phyloP scores from a whole-genome alignment of 2,797 vertebrate species.

The Coregonus ussuriensis region DNA sequence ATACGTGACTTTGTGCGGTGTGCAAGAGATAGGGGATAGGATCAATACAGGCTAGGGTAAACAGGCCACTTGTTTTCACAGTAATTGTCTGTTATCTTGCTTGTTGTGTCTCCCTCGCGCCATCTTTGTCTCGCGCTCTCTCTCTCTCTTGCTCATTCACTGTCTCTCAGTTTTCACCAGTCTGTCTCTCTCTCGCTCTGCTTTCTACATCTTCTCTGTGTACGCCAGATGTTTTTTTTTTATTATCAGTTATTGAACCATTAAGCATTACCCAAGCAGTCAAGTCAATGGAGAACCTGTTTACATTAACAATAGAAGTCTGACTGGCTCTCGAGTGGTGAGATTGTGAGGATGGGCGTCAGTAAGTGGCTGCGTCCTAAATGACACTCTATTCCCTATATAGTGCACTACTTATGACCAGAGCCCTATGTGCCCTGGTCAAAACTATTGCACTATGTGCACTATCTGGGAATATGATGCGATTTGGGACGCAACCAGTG shows the following conservation, averaged over 20 bases:
- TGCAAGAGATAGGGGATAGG: neutral
- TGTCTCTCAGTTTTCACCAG: too few relatives aligned
- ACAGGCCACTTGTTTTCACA: neutral
- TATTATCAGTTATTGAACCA: neutral
- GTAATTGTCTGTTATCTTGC: neutral
- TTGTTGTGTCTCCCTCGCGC: neutral
- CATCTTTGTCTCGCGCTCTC: too few relatives aligned
- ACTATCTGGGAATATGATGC: neutral
- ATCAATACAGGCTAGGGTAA: neutral
- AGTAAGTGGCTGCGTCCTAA: neutral
- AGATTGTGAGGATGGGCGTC: slow-evolving; percentile 21
- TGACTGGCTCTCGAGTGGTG: slow-evolving; percentile 35
- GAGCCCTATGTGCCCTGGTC: too few relatives aligned
- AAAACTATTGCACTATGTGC: neutral
- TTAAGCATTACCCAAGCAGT: neutral
- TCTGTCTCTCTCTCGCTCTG: too few relatives aligned
- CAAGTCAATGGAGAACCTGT: neutral
- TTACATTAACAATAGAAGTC: slow-evolving; percentile 27
- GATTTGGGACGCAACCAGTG: neutral
- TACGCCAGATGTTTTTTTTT: neutral
- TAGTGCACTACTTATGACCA: neutral
- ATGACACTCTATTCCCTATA: neutral
- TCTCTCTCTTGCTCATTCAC: too few relatives aligned
- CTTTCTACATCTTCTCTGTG: too few relatives aligned
- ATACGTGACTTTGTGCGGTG: neutral